These are phyloP conservation scores for Ectropis grisescens DNA, from an alignment of 1,140 invertebrate genomes.

Conservation along the genomic window DNA sequence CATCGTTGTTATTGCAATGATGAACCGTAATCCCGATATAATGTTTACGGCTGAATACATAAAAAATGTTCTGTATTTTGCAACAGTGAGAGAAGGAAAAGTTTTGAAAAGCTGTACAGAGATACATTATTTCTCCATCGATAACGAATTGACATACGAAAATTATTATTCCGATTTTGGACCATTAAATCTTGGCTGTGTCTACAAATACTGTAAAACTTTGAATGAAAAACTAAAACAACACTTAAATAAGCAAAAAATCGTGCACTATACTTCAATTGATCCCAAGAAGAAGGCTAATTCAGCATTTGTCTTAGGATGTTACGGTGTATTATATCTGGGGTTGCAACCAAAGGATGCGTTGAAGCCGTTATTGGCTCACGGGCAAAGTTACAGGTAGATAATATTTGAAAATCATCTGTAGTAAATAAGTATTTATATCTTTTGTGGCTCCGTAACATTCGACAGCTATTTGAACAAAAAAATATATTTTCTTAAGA, in stretches of 20 bases:
- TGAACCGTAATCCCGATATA: constrained; percentile 44
- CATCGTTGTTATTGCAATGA: constrained; percentile 14
- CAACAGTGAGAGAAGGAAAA: constrained; percentile 45
- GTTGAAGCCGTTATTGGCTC: constrained; percentile 79
- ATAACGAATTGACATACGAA: constrained; percentile 93
- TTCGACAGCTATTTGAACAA: too few species aligned
- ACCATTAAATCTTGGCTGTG: constrained; percentile 93
- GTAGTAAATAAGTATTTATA: too few species aligned
- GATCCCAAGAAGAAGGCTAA: constrained; percentile 81
- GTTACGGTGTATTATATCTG: constrained; percentile 91
- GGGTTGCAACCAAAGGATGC: constrained; percentile 89
- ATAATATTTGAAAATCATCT: too few species aligned
- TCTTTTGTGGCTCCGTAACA: too few species aligned
- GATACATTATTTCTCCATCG: constrained; percentile 92
- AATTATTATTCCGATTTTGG: constrained; percentile 98
- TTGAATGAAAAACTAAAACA: constrained; percentile 76
- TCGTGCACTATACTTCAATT: constrained; percentile 83
- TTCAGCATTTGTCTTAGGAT: constrained; percentile 88
- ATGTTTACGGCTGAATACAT: constrained; percentile 57
- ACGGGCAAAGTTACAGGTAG: constrained; percentile 70
- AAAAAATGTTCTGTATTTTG: constrained; percentile 59
- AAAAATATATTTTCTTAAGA: too few species aligned
- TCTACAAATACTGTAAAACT: constrained; percentile 94
- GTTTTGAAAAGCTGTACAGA: constrained; percentile 81
- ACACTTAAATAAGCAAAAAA: constrained; percentile 42